Base-by-base conservation (phyloP, 2,888 invertebrate genomes). In the Phalera bucephala region DNA sequence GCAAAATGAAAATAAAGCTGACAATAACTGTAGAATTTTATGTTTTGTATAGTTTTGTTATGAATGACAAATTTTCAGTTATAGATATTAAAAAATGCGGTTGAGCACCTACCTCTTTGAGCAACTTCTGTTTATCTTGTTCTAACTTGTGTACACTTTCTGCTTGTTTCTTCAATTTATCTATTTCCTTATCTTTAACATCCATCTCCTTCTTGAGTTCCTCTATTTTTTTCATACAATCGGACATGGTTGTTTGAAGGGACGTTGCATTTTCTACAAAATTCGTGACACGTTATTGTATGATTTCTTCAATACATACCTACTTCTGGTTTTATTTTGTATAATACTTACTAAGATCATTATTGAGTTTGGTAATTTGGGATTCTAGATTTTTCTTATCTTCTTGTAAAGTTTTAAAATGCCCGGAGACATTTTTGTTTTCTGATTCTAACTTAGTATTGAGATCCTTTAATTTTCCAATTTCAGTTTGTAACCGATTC, bases 181-280 rank as follows among this genome's bases (percentile, higher is more conserved):
- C 91, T 35, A 90, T 80, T 70, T 91, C 92, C 56, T 92, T 94
- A 49, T 92, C 93, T 72, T 93, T 93, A 17, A 83, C 80, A 53
- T 92, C 91, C 46, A 95, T 79, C 50, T 93, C 93, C 44, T 90
- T 91, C 66, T 93, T 93, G 2, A 93, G 80, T 27, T 91, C 91
- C 62, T 94, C 93, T 56, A 94, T 90, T 73, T 91, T 94, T 73
- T 86, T 91, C 79, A 86, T 92, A 70, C 81, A 87, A 31, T 90
- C 85, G 13, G 88, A 77, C 67, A 91, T 75, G 46, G 91, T 90
- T 33, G 86, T 87, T 61, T 92, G 88, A 49, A 92, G 91, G 3
- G 87, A 83, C 26, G 84, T 83, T 25, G 90, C 86, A 34, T 81
- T 83, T 82, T 92, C 93, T 93, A 53, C 25, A 61, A 64, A 22